These are phyloP conservation scores for Leptinotarsa peninsularis DNA, from an alignment of 2,888 invertebrate genomes.

Conservation along the genomic window DNA sequence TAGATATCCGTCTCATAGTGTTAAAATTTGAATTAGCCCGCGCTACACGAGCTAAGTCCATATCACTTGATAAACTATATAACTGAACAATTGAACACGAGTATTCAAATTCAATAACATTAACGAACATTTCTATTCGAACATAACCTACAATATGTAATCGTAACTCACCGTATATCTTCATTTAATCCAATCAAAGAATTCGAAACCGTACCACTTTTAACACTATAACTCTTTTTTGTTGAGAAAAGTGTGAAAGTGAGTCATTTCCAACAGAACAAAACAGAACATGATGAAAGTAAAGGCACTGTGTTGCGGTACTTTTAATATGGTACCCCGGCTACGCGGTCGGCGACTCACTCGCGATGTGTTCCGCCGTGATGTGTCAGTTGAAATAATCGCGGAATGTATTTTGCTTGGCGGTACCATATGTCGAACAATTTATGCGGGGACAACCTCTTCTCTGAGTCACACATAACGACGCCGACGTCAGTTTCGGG, in stretches of 20 bases:
- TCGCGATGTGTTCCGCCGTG: conserved; percentile 6
- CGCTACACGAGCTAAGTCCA: not conserved
- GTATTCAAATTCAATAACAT: not conserved
- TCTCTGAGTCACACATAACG: conserved; percentile 22
- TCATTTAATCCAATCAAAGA: conserved; percentile 3
- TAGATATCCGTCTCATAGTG: not conserved
- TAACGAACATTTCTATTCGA: not conserved
- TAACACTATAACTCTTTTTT: conserved; percentile 37
- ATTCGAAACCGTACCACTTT: not conserved
- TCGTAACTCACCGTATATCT: conserved; percentile 11
- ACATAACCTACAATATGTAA: conserved; percentile 9
- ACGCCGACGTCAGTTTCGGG: conserved; percentile 9
- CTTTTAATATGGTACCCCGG: conserved; percentile 33
- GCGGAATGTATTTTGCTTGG: conserved; percentile 27
- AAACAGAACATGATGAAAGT: conserved; percentile 38
- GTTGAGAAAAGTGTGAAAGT: conserved; percentile 29
- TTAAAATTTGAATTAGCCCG: conserved; percentile 1
- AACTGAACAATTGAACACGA: too few relatives aligned
- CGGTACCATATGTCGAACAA: conserved; percentile 25
- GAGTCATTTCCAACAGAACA: conserved; percentile 45
- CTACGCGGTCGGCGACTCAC: not conserved
- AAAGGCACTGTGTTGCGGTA: conserved; percentile 35
- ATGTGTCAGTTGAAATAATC: conserved; percentile 25
- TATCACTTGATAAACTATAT: not conserved
- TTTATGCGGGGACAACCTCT: conserved; percentile 26